phyloP scores from a whole-genome alignment of 2,113 vertebrate genomes.

The Centropus unirufus region DNA sequence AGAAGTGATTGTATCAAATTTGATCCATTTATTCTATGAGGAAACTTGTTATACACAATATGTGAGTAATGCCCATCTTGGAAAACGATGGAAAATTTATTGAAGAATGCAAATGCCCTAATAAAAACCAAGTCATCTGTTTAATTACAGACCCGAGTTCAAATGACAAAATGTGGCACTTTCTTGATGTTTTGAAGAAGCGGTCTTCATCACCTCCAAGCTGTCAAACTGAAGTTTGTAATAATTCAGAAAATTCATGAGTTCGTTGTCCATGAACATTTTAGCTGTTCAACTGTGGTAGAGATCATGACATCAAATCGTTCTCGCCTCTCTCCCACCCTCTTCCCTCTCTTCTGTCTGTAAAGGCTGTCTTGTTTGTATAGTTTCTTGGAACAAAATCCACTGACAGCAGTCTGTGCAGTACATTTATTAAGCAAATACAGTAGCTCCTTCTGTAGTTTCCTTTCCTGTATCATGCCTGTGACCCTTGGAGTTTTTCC shows the following conservation, averaged over 20 bases:
- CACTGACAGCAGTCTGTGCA: constrained; percentile 19
- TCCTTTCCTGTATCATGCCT: constrained; percentile 17
- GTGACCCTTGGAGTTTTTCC: constrained; percentile 50
- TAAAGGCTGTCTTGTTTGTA: constrained; percentile 52
- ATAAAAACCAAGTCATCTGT: neutral
- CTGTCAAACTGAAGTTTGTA: constrained; percentile 10
- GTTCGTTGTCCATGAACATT: neutral
- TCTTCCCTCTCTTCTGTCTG: constrained; percentile 6
- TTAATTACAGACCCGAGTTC: neutral
- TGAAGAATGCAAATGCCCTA: neutral
- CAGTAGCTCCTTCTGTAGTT: constrained; percentile 51
- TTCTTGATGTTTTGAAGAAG: neutral
- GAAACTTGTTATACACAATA: neutral
- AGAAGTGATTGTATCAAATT: neutral
- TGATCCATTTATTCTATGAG: neutral
- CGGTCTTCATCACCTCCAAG: neutral
- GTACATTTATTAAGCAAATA: constrained; percentile 46
- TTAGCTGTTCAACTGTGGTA: constrained; percentile 21
- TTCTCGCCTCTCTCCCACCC: neutral
- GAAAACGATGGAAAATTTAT: neutral
- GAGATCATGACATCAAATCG: neutral
- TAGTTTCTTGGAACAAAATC: constrained; percentile 55
- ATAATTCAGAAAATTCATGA: neutral
- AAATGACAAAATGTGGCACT: neutral
- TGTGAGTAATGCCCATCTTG: neutral